These are phyloP conservation scores for Aurelia sp. DNA, from an alignment of 30 jellyfish, hydroid and myxozoan species.

Conservation along the genomic window DNA sequence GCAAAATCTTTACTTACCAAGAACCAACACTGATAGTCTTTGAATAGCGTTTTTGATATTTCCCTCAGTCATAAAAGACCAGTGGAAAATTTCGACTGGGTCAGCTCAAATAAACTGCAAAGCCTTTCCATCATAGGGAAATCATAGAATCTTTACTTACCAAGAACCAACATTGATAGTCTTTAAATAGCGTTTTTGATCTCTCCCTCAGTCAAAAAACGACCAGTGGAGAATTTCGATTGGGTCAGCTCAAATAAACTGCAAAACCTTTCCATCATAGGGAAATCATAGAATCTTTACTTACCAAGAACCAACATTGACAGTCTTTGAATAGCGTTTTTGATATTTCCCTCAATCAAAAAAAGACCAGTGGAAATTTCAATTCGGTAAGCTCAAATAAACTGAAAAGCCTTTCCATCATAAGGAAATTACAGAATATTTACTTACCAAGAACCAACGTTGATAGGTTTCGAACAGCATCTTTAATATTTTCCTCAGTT, in stretches of 20 bases:
- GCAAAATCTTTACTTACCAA: conserved; percentile 16
- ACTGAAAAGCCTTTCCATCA: too few species aligned
- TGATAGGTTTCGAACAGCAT: conserved; percentile 16
- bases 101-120: neutral
- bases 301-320: conserved; percentile 41
- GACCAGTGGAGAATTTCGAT: conserved; percentile 56
- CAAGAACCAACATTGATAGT: conserved; percentile 32
- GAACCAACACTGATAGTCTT: conserved; percentile 10
- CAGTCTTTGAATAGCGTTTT: neutral
- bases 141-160: neutral
- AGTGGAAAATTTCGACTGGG: conserved; percentile 5
- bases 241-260: neutral
- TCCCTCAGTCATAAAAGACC: conserved; percentile 38
- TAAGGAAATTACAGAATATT: too few species aligned
- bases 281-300: neutral
- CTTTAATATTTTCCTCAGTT: conserved; percentile 29
- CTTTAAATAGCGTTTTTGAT: conserved; percentile 1
- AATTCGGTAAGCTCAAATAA: neutral
- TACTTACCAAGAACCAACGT: conserved; percentile 40
- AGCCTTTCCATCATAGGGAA: too few species aligned
- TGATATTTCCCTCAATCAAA: conserved; percentile 22
- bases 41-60: conserved; percentile 6
- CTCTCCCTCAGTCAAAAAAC: conserved; percentile 30
- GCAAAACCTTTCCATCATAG: too few species aligned
- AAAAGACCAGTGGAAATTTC: conserved; percentile 54